A percentile compares a stretch with the other conserved stretches of the same genome.
phyloP scores from a whole-genome alignment of 37 sponge, comb jelly and placozoan genomes.

The Aplysina aerophoba region DNA sequence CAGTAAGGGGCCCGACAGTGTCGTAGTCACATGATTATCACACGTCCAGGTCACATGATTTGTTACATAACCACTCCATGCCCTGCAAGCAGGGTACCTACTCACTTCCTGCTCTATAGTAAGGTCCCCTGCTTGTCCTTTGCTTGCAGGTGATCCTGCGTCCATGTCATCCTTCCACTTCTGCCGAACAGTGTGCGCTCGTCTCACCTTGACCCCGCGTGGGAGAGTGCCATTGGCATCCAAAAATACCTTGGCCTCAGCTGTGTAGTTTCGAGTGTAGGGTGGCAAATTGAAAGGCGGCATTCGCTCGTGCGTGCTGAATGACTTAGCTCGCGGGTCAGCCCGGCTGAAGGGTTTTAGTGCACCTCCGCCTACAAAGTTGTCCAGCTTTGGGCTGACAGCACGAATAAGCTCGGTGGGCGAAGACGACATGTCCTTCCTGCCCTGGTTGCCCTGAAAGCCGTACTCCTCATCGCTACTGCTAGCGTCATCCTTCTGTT shows the following conservation, averaged over 20 bases:
- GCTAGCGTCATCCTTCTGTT: neutral
- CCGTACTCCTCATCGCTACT: neutral
- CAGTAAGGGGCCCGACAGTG: too few relatives aligned
- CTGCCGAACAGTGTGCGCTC: neutral
- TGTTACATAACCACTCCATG: neutral
- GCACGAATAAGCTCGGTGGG: neutral
- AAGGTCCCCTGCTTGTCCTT: neutral
- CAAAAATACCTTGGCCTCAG: neutral
- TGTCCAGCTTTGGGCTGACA: neutral
- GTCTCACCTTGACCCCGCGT: neutral
- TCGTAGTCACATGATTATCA: too few relatives aligned
- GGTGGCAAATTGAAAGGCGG: neutral
- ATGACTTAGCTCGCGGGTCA: neutral
- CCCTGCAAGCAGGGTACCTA: neutral
- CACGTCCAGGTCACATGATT: neutral
- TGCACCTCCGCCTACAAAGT: neutral
- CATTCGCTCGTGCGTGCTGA: neutral
- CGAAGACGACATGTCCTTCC: conserved; percentile 8
- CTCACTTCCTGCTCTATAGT: conserved; percentile 4
- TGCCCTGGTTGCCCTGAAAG: neutral
- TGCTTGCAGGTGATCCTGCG: neutral
- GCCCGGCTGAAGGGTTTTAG: neutral
- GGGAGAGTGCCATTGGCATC: conserved; percentile 28
- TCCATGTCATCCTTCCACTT: conserved; percentile 35
- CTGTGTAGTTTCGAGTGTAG: neutral